phyloP scores from a whole-genome alignment of 1,140 invertebrate genomes.

The Scaptomyza hsui region DNA sequence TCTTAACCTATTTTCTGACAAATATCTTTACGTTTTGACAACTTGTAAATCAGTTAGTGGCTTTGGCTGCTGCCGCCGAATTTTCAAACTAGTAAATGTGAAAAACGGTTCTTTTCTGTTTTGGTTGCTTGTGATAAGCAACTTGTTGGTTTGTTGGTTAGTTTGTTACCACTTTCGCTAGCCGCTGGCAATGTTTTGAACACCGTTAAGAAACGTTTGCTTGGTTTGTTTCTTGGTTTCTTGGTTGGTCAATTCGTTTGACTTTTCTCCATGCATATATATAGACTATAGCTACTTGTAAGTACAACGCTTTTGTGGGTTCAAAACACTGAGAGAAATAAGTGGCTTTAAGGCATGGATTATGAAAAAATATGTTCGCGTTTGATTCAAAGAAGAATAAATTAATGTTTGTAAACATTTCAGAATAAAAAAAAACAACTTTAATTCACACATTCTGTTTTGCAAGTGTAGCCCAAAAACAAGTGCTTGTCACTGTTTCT shows the following conservation, averaged over 20 bases:
- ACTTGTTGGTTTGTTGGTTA: constrained; percentile 1
- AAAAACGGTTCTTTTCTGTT: constrained; percentile 59
- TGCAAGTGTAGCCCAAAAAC: background rate
- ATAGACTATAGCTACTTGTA: no score
- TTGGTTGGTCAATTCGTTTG: constrained; percentile 27
- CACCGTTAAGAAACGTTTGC: background rate
- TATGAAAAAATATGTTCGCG: no score
- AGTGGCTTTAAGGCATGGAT: no score
- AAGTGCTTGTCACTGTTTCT: background rate
- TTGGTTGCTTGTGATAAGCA: constrained; percentile 7
- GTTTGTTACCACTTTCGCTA: constrained; percentile 53
- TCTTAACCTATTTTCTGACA: constrained; percentile 24
- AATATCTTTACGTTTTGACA: constrained; percentile 33
- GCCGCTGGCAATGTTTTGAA: constrained; percentile 1
- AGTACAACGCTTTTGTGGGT: constrained; percentile 15
- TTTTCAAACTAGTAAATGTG: constrained; percentile 53
- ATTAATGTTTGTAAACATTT: background rate
- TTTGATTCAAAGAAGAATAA: no score
- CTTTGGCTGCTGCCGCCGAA: background rate
- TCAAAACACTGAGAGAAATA: background rate
- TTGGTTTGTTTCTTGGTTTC: background rate
- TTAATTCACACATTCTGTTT: background rate
- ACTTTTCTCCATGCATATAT: constrained; percentile 42
- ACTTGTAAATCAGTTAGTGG: background rate
- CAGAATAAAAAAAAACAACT: no score